Base-by-base conservation (phyloP, 2,888 invertebrate genomes). In the Macropis europaea region DNA sequence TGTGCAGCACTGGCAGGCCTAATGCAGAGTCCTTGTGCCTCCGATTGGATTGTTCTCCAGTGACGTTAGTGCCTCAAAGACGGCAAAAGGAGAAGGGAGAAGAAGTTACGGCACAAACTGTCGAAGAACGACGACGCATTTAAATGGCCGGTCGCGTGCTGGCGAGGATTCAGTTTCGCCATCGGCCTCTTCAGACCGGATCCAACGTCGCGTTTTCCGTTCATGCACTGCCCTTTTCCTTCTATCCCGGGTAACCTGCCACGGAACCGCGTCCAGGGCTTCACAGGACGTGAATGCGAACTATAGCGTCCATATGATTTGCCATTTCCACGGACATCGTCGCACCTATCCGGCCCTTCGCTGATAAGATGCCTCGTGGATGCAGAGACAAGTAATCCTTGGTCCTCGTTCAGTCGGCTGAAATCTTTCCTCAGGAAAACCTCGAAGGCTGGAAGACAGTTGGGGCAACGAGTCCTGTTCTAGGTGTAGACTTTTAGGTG, bases 131-230 rank as follows among this genome's bases (percentile, higher is more conserved):
- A 66, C 67, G 69, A 64, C 73, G 73, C 84, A 77, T 84, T 87
- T 86, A 87, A 86, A 86, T 84, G 81, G 71, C 78, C 64, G 68
- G 56, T 36, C 80, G 75, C 72, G 54, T 72, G 61, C 74, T 77
- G 76, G 71, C 63, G 73, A 62, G 69, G 73, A 79, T 76, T 86
- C 86, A 86, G 85, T 86, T 83, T 72, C 57, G 28, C 47, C 72
- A 76, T 73, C 73, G 74, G 63, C 52, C 34, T 70, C 68, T 36
- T 54, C 45, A 81, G 79, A 81, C 43, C 63, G 53, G 64, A 60
- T 53, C 47, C 26, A 40, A 59, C 50, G 48, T 47, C 40, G 28
- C 13, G 22, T 19, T 24, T 40, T 50, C 43, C 13, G 26, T 17
- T 62, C n/a, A 22, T 24, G 22, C 26, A 6, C 26, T n/a, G 9